Conservation (phyloP, 2,113 vertebrate genomes). For the Amazona vittata region DNA sequence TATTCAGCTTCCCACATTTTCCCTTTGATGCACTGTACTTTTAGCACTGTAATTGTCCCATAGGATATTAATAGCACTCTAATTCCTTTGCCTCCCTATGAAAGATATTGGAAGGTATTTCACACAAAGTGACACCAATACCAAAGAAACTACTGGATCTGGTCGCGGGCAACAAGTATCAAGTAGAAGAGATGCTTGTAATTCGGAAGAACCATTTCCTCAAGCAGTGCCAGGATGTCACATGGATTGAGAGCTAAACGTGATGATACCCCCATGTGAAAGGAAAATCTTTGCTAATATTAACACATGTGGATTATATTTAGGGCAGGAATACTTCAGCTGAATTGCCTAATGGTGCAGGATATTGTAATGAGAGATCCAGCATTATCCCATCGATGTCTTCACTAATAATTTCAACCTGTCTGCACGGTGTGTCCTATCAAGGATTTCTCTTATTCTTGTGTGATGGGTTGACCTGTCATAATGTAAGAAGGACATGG, state of each 20-base stretch:
- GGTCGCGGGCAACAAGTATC: not conserved
- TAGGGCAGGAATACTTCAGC: not conserved
- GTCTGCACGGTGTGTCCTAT: accelerated
- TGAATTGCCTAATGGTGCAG: not conserved
- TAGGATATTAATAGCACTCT: slow-evolving; percentile 30
- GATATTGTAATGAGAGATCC: not conserved
- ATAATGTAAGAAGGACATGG: not conserved
- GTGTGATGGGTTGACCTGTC: not conserved
- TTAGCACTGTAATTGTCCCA: slow-evolving; percentile 15
- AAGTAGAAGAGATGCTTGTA: not conserved
- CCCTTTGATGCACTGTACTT: slow-evolving; percentile 53
- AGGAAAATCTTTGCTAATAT: not conserved
- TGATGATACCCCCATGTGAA: not conserved
- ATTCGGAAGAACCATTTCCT: not conserved
- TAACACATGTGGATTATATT: not conserved
- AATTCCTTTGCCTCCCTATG: slow-evolving; percentile 5
- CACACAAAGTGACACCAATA: not conserved
- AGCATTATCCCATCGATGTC: not conserved
- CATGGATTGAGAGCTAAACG: not conserved
- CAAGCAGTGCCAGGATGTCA: not conserved
- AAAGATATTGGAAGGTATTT: slow-evolving; percentile 59
- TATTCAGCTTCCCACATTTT: slow-evolving; percentile 33
- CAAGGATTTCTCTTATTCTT: not conserved
- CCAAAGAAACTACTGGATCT: not conserved
- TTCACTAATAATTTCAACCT: not conserved